Conservation (phyloP, 2,113 vertebrate genomes). For the Sylvicapra grimmia region DNA sequence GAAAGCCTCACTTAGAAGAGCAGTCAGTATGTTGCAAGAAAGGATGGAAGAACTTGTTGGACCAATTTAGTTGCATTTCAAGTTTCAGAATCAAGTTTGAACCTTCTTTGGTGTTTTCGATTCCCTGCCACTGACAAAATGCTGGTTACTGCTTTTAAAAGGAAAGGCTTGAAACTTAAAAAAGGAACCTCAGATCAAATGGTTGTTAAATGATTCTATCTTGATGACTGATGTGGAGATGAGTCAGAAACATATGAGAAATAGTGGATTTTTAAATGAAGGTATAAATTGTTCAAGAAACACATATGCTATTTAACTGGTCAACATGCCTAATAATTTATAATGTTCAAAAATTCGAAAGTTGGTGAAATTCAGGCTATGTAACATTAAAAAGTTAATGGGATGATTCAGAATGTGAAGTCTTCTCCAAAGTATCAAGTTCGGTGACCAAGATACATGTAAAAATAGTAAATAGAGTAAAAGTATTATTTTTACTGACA, state of each 20-base stretch:
- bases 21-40: not conserved
- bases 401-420: not conserved
- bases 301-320: not conserved
- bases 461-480: not conserved
- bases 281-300: not conserved
- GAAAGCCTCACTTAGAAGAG: conserved; percentile 35
- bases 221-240: conserved; percentile 1
- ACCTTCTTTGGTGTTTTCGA: not conserved
- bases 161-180: not conserved
- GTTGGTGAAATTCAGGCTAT: not conserved
- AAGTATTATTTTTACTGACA: not conserved
- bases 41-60: not conserved
- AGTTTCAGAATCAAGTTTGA: conserved; percentile 43
- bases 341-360: not conserved
- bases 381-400: not conserved
- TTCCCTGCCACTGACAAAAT: conserved; percentile 4
- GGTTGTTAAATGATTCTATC: not conserved
- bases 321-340: not conserved
- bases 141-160: not conserved
- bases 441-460: not conserved
- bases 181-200: not conserved
- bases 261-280: not conserved
- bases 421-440: not conserved
- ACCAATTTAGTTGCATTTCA: conserved; percentile 19
- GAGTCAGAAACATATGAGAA: not conserved